phyloP scores from a whole-genome alignment of 2,888 invertebrate species.

The Acrocera orbiculus region DNA sequence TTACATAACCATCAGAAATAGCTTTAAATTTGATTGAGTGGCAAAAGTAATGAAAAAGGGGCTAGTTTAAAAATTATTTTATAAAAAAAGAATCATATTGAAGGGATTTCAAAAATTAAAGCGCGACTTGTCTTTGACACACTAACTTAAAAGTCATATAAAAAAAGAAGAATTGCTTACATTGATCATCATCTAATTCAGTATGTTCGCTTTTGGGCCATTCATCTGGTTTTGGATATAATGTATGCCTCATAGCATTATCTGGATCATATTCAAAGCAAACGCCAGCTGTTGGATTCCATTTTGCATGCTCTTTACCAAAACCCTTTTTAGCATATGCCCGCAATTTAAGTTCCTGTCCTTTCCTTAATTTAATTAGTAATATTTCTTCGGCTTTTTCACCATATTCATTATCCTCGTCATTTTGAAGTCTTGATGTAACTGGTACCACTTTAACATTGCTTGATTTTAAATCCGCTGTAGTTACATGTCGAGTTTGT shows the following conservation, averaged over 20 bases:
- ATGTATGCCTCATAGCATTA: slow-evolving; percentile 87
- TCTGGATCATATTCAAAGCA: slow-evolving; percentile 99
- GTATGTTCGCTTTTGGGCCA: slow-evolving; percentile 98
- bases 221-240: slow-evolving; percentile 91
- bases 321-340: slow-evolving; percentile 89
- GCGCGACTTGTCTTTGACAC: neutral
- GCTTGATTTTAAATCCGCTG: slow-evolving; percentile 85
- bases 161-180: slow-evolving; percentile 30
- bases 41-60: too few relatives aligned
- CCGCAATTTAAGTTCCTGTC: slow-evolving; percentile 83
- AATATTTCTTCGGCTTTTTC: slow-evolving; percentile 71
- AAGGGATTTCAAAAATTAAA: neutral
- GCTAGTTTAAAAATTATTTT: too few relatives aligned
- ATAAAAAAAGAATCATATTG: neutral
- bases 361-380: slow-evolving; percentile 53
- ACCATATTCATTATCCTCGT: slow-evolving; percentile 84
- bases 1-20: too few relatives aligned
- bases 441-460: slow-evolving; percentile 86
- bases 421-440: slow-evolving; percentile 79
- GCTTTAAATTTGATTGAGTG: too few relatives aligned
- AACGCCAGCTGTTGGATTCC: slow-evolving; percentile 98
- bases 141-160: neutral
- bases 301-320: slow-evolving; percentile 97
- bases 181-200: slow-evolving; percentile 79
- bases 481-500: slow-evolving; percentile 87